These are phyloP conservation scores for Macaca fascicularis DNA, from an alignment of 2,113 vertebrate species.

Conservation along the genomic window T2T-MFA8v1.1 NC_088378.1:112649501-112650000, in stretches of 20 bases:
- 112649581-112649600: background rate
- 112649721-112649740: too few relatives aligned
- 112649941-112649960: conserved; percentile 35
- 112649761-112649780: too few relatives aligned
- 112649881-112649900: background rate
- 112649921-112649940: background rate
- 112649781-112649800: too few relatives aligned
- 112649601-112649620: background rate
- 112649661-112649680: too few relatives aligned
- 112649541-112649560: background rate
- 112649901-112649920: background rate
- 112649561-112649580: background rate
- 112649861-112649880: background rate
- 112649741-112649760: too few relatives aligned
- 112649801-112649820: too few relatives aligned
- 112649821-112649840: too few relatives aligned
- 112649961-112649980: background rate
- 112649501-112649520: background rate
- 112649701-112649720: too few relatives aligned
- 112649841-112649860: too few relatives aligned
- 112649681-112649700: too few relatives aligned
- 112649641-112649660: too few relatives aligned
- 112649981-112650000: background rate
- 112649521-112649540: background rate
- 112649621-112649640: background rate